Base-by-base conservation (phyloP, 2,113 vertebrate genomes). In the Macroglossus sobrinus region DNA sequence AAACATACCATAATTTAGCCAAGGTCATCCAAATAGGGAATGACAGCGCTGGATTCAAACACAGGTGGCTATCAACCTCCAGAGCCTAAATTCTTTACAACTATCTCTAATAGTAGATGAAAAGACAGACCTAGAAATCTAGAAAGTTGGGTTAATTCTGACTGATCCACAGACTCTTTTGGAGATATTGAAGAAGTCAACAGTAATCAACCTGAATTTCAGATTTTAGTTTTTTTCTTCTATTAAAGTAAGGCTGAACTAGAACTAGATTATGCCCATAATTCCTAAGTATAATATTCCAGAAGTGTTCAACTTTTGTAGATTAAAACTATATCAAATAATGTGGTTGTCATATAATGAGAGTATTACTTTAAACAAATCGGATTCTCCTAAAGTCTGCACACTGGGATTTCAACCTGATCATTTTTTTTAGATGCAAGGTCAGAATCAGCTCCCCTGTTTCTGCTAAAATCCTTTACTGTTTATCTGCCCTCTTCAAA, bases 401-500 rank as follows among this genome's bases (percentile, higher is more conserved):
- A 43, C 19, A 63, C 53, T 80, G 87, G 69, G 68, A 96, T 89
- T 94, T 97, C 97, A 93, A 71, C 45, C 57, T 57, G 72, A 71
- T 94, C 19, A 16, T 66, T 81, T 79, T 84, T 78, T 97, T 84
- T 94, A 38, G 91, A 87, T 16, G 45, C 55, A 68, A 89, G 94
- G 93, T 94, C 89, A 97, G 93, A 94, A 75, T 57, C 91, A 97
- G 93, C 97, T 97, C 92, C 97, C 91, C 80, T 69, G 68, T 94
- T 98, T 95, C 96, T 98, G 76, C 97, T 95, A 43, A 97, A 98
- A 98, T 98, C 98, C 97, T 97, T 98, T 91, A 97, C 93, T 98
- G 98, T 98, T 98, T 98, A 98, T 98, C 98, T 98, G 98, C 98
- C 98, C 98, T 98, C 98, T 97, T 98, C 98, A 98, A 98, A 98